A percentile compares a stretch with the other conserved stretches of the same genome.
Evolutionary conservation across 2,113 vertebrate genomes (phyloP).

Genomic region (Delphinapterus leucas): DNA sequence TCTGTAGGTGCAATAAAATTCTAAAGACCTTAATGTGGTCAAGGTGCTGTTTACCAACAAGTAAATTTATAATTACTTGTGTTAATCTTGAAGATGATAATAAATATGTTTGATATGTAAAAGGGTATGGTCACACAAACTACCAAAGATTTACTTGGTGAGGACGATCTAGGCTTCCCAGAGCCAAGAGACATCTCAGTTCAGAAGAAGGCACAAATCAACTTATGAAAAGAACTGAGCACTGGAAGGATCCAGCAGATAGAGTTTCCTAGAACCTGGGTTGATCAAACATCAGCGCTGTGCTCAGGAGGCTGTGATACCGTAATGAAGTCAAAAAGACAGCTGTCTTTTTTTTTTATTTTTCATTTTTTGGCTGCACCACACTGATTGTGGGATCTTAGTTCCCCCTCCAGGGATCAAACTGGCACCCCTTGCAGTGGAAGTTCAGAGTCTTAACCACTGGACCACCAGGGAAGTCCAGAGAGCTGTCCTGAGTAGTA

Average conservation of each 20-base stretch:
- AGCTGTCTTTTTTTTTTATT: too few species aligned
- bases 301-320: not conserved
- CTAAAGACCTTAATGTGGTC: not conserved
- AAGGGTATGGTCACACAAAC: not conserved
- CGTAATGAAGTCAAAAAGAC: not conserved
- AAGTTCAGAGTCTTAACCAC: too few species aligned
- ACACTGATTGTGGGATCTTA: too few species aligned
- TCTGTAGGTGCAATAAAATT: not conserved
- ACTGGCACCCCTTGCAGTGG: too few species aligned
- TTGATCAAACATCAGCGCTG: not conserved
- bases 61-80: not conserved
- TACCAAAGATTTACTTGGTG: not conserved
- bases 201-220: not conserved
- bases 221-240: not conserved
- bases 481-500: not conserved
- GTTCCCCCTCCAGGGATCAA: too few species aligned
- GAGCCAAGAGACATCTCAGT: not conserved
- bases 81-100: not conserved
- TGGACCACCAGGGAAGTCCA: too few species aligned
- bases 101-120: not conserved
- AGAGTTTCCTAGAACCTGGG: not conserved
- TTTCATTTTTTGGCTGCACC: too few species aligned
- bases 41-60: not conserved
- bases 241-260: not conserved
- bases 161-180: not conserved